These are phyloP conservation scores for Pseudois nayaur DNA, from an alignment of 2,113 vertebrate species.

Conservation along the genomic window DNA sequence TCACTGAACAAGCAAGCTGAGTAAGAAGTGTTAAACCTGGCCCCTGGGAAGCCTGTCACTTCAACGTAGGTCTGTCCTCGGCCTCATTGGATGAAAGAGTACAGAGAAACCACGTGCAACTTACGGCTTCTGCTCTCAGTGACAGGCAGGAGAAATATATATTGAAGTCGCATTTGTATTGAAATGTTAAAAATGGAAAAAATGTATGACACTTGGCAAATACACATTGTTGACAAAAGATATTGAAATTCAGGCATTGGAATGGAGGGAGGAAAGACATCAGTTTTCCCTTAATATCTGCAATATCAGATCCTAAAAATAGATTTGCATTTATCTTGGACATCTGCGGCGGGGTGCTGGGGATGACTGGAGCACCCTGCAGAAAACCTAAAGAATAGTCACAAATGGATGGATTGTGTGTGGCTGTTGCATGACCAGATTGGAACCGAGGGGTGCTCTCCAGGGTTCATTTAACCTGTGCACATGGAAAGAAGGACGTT, in stretches of 20 bases:
- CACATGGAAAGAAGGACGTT: background rate
- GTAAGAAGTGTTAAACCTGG: background rate
- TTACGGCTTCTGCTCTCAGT: background rate
- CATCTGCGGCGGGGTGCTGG: background rate
- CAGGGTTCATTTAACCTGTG: background rate
- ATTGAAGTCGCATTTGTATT: background rate
- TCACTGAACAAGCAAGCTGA: background rate
- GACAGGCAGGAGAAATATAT: background rate
- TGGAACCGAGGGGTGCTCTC: background rate
- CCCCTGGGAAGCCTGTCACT: background rate
- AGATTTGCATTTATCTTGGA: background rate
- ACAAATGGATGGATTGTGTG: background rate
- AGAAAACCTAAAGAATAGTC: background rate
- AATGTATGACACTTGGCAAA: background rate
- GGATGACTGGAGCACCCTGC: background rate
- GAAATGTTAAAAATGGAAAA: constrained; percentile 38
- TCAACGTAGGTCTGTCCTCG: background rate
- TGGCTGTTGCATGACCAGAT: too few relatives aligned
- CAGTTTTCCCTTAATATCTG: background rate
- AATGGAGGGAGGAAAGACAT: background rate
- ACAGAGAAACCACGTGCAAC: background rate
- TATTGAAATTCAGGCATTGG: background rate
- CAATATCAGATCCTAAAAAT: background rate
- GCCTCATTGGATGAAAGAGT: background rate
- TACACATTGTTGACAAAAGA: background rate